Percentiles rank a stretch among this genome's conserved stretches.
Evolutionary conservation across 2,797 vertebrate species (phyloP).

Genomic region (Chromis chromis): DNA sequence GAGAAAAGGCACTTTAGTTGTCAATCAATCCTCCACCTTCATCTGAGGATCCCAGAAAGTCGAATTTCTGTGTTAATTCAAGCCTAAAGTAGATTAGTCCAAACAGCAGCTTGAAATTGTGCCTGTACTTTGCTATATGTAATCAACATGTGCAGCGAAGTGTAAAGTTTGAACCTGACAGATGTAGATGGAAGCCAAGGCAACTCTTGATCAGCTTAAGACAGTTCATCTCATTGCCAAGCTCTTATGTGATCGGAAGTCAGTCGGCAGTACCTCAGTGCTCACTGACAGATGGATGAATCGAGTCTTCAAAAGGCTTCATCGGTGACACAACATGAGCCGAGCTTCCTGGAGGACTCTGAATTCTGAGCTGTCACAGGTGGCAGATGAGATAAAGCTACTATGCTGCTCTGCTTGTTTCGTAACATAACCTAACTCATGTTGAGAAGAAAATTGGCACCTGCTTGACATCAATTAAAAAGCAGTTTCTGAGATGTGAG

Average conservation of each 20-base stretch:
- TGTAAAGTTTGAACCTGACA: constrained; percentile 76
- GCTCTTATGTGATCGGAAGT: constrained; percentile 64
- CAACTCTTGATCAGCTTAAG: constrained; percentile 73
- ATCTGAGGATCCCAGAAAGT: constrained; percentile 62
- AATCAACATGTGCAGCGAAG: constrained; percentile 71
- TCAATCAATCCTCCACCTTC: constrained; percentile 67
- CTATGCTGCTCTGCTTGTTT: constrained; percentile 79
- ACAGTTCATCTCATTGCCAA: constrained; percentile 67
- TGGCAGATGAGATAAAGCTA: constrained; percentile 75
- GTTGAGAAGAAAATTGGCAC: constrained; percentile 74
- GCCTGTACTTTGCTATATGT: constrained; percentile 64
- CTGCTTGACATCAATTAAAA: constrained; percentile 72
- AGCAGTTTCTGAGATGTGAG: constrained; percentile 66
- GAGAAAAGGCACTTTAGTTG: constrained; percentile 58
- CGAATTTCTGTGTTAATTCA: constrained; percentile 65
- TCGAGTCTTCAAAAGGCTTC: constrained; percentile 73
- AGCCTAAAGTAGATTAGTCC: constrained; percentile 58
- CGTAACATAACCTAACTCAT: constrained; percentile 70
- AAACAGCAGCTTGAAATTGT: constrained; percentile 57
- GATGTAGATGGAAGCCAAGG: constrained; percentile 67
- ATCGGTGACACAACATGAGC: constrained; percentile 74
- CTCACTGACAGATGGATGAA: constrained; percentile 70
- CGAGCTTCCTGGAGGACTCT: constrained; percentile 67
- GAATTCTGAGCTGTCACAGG: constrained; percentile 74
- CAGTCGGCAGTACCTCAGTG: constrained; percentile 50